Percentiles rank a stretch among this genome's conserved stretches.
Conservation (phyloP, 2,888 invertebrate genomes). For the Tillus elongatus region DNA sequence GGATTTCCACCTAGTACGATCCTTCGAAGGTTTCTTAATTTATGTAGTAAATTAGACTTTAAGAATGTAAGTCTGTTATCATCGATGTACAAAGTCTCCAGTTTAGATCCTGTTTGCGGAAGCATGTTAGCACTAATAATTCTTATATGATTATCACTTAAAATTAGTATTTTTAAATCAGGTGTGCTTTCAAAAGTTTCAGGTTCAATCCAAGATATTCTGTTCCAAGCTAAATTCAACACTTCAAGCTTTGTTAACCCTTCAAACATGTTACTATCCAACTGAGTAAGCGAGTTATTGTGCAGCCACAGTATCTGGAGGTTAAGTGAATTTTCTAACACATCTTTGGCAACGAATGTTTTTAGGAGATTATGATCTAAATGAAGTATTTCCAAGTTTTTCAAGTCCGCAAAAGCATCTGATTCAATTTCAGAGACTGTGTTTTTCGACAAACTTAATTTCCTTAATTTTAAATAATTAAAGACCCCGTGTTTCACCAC, state of each 20-base stretch:
- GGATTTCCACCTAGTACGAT: background rate
- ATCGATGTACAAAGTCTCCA: background rate
- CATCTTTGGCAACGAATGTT: background rate
- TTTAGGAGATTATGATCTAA: background rate
- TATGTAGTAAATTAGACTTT: background rate
- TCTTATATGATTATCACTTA: background rate
- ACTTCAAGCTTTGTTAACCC: background rate
- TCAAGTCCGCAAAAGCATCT: background rate
- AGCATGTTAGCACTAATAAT: background rate
- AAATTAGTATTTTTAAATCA: background rate
- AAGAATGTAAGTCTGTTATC: background rate
- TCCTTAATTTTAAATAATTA: too few species aligned
- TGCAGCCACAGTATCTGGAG: background rate
- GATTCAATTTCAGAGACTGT: background rate
- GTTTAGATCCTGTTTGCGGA: background rate
- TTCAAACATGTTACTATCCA: background rate
- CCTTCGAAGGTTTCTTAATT: background rate
- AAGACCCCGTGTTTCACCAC: too few species aligned
- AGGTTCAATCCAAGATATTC: background rate
- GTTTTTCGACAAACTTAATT: background rate
- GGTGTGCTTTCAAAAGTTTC: background rate
- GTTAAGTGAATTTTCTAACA: background rate
- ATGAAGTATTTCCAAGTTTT: background rate
- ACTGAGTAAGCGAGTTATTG: background rate
- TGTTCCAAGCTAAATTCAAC: background rate